These are phyloP conservation scores for Erebia ligea DNA, from an alignment of 2,888 invertebrate genomes.

Conservation along the genomic window DNA sequence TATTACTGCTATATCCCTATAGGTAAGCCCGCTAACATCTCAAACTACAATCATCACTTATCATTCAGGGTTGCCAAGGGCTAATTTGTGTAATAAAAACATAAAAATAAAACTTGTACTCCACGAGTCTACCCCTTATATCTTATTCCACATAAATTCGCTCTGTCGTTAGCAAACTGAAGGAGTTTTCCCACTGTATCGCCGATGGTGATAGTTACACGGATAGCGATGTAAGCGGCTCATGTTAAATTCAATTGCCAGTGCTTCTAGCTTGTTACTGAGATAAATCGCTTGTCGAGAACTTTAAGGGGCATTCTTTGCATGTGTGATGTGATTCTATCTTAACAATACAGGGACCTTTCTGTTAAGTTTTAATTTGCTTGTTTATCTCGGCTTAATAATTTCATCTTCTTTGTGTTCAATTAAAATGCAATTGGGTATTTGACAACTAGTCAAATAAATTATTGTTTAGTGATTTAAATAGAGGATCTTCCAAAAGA, in stretches of 20 bases:
- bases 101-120: background rate
- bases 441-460: too few relatives aligned
- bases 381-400: too few relatives aligned
- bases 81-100: too few relatives aligned
- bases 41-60: too few relatives aligned
- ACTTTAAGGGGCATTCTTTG: slow-evolving; percentile 15
- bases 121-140: background rate
- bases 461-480: too few relatives aligned
- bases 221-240: slow-evolving; percentile 48
- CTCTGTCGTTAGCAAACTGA: slow-evolving; percentile 3
- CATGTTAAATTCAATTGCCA: slow-evolving; percentile 64
- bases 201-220: slow-evolving; percentile 30
- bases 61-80: too few relatives aligned
- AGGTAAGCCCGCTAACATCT: too few relatives aligned
- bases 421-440: too few relatives aligned
- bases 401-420: too few relatives aligned
- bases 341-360: slow-evolving; percentile 3
- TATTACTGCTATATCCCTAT: too few relatives aligned
- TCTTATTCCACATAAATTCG: slow-evolving; percentile 8
- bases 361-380: background rate
- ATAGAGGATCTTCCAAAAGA: too few relatives aligned
- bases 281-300: slow-evolving; percentile 28
- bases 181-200: slow-evolving; percentile 17
- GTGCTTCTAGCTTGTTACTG: slow-evolving; percentile 36
- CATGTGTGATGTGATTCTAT: slow-evolving; percentile 1